These are phyloP conservation scores for Sebastes flavidus DNA, from an alignment of 2,797 vertebrate genomes.

Conservation along the genomic window DNA sequence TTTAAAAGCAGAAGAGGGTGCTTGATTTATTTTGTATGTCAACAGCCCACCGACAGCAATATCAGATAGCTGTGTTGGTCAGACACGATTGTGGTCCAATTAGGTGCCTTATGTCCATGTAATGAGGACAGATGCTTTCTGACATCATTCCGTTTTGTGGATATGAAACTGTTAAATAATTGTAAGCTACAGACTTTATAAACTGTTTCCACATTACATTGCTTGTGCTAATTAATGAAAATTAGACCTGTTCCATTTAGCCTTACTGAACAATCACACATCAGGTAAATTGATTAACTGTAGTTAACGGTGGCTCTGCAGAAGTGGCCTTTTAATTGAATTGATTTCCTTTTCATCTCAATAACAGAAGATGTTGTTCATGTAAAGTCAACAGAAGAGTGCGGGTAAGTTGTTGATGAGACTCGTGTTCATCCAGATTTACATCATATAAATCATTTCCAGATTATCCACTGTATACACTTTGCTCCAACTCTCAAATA, in stretches of 20 bases:
- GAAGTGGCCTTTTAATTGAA: constrained; percentile 50
- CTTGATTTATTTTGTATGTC: constrained; percentile 1
- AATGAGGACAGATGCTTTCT: constrained; percentile 5
- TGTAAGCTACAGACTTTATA: constrained; percentile 20
- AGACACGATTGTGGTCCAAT: background rate
- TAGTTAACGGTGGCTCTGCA: constrained; percentile 37
- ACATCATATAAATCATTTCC: constrained; percentile 1
- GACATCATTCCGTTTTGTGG: constrained; percentile 4
- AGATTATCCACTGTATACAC: background rate
- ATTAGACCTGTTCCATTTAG: constrained; percentile 41
- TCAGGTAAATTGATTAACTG: constrained; percentile 65
- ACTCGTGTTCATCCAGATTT: background rate
- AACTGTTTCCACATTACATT: constrained; percentile 31
- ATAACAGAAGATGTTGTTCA: constrained; percentile 21
- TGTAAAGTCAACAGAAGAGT: constrained; percentile 6
- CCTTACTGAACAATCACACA: constrained; percentile 58
- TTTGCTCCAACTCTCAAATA: background rate
- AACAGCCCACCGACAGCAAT: background rate
- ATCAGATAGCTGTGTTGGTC: constrained; percentile 12
- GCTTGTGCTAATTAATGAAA: constrained; percentile 30
- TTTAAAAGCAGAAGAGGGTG: constrained; percentile 34
- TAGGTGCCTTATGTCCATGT: background rate
- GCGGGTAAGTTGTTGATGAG: background rate
- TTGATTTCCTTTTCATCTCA: constrained; percentile 54
- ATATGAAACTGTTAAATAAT: constrained; percentile 13